Evolutionary conservation across 2,797 vertebrate genomes (phyloP).

Genomic region (Scolopax rusticola): DNA sequence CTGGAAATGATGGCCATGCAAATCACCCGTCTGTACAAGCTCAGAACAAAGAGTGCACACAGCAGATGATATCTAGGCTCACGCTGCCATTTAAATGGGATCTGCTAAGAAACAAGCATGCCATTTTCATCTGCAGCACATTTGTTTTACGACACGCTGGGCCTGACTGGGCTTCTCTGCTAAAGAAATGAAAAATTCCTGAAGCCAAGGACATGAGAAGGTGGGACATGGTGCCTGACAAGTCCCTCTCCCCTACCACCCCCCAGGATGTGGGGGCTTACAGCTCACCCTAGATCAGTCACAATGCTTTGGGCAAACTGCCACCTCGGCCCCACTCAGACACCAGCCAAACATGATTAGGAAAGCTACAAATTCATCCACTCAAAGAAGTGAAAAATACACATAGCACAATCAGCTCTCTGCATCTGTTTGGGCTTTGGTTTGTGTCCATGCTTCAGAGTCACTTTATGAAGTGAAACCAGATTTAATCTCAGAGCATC

Average conservation of each 20-base stretch:
- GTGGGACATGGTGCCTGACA: not conserved
- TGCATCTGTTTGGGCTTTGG: conserved; percentile 41
- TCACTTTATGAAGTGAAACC: not conserved
- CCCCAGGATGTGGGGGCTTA: not conserved
- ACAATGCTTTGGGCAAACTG: not conserved
- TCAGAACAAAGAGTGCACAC: not conserved
- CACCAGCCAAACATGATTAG: conserved; percentile 19
- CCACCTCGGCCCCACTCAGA: not conserved
- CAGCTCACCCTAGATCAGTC: conserved; percentile 20
- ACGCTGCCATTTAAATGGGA: conserved; percentile 48
- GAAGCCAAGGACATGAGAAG: conserved; percentile 52
- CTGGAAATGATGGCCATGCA: conserved; percentile 52
- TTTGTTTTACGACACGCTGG: not conserved
- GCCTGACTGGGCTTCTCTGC: conserved; percentile 13
- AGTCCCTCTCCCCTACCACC: not conserved
- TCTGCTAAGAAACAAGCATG: conserved; percentile 37
- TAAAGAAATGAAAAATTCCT: conserved; percentile 29
- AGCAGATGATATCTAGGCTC: conserved; percentile 44
- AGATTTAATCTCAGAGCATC: not conserved
- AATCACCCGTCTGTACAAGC: conserved; percentile 28
- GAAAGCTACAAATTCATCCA: conserved; percentile 9
- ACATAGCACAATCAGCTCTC: not conserved
- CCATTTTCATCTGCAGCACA: conserved; percentile 28
- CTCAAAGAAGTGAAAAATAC: not conserved
- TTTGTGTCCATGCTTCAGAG: conserved; percentile 13